A percentile compares a stretch with the other conserved stretches of the same genome.
Conservation (phyloP, 2,888 invertebrate species). For the Campoplex capitator region DNA sequence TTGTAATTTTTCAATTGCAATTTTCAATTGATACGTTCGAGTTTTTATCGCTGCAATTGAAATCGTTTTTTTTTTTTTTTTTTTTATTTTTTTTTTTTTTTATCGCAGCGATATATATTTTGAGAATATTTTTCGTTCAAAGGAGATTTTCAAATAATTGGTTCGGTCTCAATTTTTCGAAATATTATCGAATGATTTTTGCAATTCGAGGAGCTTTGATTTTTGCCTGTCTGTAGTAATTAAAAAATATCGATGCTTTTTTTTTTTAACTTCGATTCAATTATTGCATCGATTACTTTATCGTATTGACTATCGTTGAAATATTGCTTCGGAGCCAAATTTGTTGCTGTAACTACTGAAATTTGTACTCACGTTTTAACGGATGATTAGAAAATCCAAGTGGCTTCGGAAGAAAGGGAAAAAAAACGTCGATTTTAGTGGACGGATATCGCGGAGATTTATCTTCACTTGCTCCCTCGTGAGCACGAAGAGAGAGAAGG, state of each 20-base stretch:
- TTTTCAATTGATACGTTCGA: background rate
- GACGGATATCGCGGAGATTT: background rate
- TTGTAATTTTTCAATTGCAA: background rate
- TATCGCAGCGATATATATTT: background rate
- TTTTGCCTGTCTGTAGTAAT: background rate
- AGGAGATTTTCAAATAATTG: background rate
- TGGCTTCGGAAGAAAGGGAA: constrained; percentile 20
- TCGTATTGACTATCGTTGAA: background rate
- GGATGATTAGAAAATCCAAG: constrained; percentile 50
- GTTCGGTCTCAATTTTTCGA: background rate
- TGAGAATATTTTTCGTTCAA: background rate
- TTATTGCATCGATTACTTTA: constrained; percentile 2
- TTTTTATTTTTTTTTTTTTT: background rate
- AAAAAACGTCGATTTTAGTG: background rate
- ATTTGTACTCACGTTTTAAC: constrained; percentile 64
- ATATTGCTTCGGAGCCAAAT: no score
- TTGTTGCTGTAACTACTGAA: background rate
- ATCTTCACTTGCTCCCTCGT: background rate
- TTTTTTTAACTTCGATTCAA: background rate
- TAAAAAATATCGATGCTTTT: background rate
- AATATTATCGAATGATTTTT: background rate
- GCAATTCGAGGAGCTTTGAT: background rate
- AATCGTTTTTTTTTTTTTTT: background rate
- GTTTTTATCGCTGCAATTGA: background rate
- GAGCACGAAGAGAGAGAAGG: constrained; percentile 21